Percentiles rank a stretch among this genome's conserved stretches.
Conservation (phyloP, 2,888 invertebrate genomes). For the Acheta domesticus region DNA sequence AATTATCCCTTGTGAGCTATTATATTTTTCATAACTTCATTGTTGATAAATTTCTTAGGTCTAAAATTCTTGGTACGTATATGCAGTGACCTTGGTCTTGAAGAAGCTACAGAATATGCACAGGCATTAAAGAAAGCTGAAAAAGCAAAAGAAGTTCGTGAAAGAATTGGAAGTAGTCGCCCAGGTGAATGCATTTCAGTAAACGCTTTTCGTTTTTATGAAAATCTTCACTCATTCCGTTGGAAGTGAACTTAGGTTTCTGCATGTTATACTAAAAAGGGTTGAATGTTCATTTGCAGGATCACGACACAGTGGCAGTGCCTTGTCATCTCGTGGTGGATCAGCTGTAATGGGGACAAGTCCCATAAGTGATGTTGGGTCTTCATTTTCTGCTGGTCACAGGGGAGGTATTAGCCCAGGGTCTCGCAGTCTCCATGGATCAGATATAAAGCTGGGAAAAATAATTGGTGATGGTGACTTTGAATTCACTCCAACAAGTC, state of each 20-base stretch:
- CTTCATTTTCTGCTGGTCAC: neutral
- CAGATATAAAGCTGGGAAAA: neutral
- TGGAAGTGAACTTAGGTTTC: conserved; percentile 27
- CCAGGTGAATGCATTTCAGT: conserved; percentile 46
- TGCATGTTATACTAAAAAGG: too few species aligned
- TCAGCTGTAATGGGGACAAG: neutral
- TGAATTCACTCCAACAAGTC: neutral
- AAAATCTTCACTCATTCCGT: neutral
- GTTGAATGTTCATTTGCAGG: neutral
- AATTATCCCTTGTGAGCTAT: too few species aligned
- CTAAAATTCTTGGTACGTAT: conserved; percentile 83
- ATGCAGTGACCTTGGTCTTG: conserved; percentile 83
- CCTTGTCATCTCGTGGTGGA: conserved; percentile 55
- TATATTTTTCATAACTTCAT: too few species aligned
- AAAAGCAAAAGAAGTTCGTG: conserved; percentile 54
- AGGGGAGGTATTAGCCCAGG: neutral
- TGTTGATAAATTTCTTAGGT: conserved; percentile 49
- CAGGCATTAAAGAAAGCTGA: conserved; percentile 76
- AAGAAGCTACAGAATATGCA: conserved; percentile 82
- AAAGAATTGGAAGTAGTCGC: conserved; percentile 56
- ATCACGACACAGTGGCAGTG: conserved; percentile 55
- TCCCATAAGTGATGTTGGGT: neutral
- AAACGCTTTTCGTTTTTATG: conserved; percentile 25
- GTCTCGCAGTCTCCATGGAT: neutral
- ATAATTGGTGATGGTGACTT: neutral